These are phyloP conservation scores for Hoplias malabaricus DNA, from an alignment of 2,113 vertebrate genomes.

Conservation along the genomic window DNA sequence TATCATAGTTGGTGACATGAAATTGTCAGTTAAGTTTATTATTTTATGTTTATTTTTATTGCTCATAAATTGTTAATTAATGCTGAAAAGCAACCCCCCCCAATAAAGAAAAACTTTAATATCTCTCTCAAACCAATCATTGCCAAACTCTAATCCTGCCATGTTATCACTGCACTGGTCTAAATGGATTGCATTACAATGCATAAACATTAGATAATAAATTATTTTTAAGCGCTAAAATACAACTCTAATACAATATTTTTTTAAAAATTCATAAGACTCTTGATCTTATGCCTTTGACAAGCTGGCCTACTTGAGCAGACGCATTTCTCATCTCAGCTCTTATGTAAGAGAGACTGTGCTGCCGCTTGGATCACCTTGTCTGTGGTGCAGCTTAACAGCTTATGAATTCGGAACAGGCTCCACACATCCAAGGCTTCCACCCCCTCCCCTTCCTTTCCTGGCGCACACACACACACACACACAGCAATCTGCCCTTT, in stretches of 20 bases:
- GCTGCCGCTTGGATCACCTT: slow-evolving; percentile 51
- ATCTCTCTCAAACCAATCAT: not conserved
- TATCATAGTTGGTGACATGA: not conserved
- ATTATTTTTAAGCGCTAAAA: not conserved
- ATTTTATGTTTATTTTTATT: too few relatives aligned
- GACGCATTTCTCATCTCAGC: not conserved
- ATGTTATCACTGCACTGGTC: not conserved
- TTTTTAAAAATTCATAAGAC: not conserved
- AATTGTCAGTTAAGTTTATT: too few relatives aligned
- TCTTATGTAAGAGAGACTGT: slow-evolving; percentile 45
- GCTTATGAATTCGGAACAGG: slow-evolving; percentile 54
- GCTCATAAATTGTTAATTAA: too few relatives aligned
- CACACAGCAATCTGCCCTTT: not conserved
- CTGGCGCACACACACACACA: not conserved
- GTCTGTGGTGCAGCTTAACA: slow-evolving; percentile 60
- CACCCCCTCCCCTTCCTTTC: not conserved
- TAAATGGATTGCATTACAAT: not conserved
- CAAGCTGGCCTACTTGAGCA: not conserved
- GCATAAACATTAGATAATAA: not conserved
- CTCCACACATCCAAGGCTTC: slow-evolving; percentile 1
- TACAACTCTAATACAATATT: not conserved
- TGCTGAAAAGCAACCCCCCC: too few relatives aligned
- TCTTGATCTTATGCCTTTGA: not conserved
- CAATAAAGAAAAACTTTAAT: too few relatives aligned
- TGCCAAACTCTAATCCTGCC: not conserved